Conservation (phyloP, 2,888 invertebrate genomes). For the Pachycephus smyrnensis region DNA sequence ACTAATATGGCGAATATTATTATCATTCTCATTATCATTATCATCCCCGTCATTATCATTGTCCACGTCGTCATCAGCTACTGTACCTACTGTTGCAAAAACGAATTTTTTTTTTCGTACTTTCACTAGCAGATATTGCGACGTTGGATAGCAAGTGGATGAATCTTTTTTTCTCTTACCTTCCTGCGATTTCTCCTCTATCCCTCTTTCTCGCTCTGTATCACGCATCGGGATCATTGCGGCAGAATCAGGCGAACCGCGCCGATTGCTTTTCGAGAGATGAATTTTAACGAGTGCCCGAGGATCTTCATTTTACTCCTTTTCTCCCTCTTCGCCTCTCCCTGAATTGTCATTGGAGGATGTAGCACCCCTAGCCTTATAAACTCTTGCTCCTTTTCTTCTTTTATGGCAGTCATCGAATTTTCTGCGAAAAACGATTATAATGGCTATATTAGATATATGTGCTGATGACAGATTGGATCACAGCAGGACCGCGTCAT, state of each 20-base stretch:
- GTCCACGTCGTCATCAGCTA: neutral
- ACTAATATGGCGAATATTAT: slow-evolving; percentile 53
- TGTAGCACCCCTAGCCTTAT: neutral
- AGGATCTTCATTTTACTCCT: neutral
- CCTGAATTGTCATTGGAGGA: neutral
- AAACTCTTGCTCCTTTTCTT: neutral
- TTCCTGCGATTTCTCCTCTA: neutral
- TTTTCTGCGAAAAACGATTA: neutral
- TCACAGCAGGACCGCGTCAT: neutral
- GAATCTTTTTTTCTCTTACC: neutral
- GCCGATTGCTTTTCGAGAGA: neutral
- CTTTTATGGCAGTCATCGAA: neutral
- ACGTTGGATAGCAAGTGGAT: neutral
- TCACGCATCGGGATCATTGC: neutral
- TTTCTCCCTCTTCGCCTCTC: neutral
- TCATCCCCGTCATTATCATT: neutral
- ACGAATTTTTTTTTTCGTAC: neutral
- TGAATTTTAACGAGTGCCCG: neutral
- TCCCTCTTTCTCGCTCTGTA: neutral
- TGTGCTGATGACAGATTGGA: neutral
- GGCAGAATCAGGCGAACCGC: neutral
- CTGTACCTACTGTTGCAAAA: neutral
- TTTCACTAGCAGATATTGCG: neutral
- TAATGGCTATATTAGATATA: neutral
- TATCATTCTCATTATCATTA: slow-evolving; percentile 14